Evolutionary conservation across 2,888 invertebrate genomes (phyloP).

Genomic region (Eurois occulta): DNA sequence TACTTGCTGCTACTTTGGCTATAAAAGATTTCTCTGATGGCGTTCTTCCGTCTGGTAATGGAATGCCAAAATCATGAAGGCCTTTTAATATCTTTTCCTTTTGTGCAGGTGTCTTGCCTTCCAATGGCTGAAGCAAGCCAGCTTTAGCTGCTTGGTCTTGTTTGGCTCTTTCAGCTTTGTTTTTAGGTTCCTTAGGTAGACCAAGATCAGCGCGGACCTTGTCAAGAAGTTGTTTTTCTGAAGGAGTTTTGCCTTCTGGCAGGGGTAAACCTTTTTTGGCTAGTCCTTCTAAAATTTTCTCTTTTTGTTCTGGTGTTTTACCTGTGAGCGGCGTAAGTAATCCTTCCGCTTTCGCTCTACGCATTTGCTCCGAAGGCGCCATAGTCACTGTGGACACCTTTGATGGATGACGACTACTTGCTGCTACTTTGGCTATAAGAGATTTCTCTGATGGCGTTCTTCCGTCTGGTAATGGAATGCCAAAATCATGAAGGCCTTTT

Average conservation of each 20-base stretch:
- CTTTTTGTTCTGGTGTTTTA: constrained; percentile 61
- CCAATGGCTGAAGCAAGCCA: constrained; percentile 31
- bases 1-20: constrained; percentile 16
- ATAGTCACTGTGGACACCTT: too few relatives aligned
- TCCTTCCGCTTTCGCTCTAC: background rate
- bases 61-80: constrained; percentile 13
- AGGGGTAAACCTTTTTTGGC: background rate
- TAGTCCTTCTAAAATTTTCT: constrained; percentile 57
- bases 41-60: constrained; percentile 43
- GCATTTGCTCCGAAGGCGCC: background rate
- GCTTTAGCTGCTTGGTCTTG: constrained; percentile 61
- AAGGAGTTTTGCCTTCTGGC: background rate
- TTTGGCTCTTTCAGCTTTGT: constrained; percentile 55
- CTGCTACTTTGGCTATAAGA: background rate
- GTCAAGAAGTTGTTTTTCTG: background rate
- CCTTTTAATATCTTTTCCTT: constrained; percentile 35
- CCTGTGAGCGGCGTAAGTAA: background rate
- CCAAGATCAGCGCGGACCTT: background rate
- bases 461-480: background rate
- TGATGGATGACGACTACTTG: background rate
- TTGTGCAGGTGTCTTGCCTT: constrained; percentile 32
- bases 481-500: background rate
- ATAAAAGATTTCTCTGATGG: constrained; percentile 38
- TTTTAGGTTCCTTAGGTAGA: constrained; percentile 60
- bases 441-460: background rate